phyloP scores from a whole-genome alignment of 2,888 invertebrate genomes.

The Microctonus hyperodae region DNA sequence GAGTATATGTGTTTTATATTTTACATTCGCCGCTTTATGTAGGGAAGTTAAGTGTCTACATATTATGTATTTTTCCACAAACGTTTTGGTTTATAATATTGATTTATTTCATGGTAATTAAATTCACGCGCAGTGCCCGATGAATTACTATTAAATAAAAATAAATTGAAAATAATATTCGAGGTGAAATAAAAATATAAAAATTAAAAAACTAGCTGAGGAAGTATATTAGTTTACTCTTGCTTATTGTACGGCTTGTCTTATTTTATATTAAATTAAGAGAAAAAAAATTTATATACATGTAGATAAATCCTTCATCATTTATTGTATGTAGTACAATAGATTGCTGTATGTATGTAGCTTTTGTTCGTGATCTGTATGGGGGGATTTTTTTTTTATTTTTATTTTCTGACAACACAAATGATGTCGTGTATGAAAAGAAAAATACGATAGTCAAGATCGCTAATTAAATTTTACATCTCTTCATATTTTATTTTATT shows the following conservation, averaged over 20 bases:
- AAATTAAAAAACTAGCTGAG: too few relatives aligned
- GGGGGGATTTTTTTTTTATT: not conserved
- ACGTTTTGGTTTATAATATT: not conserved
- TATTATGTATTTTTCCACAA: not conserved
- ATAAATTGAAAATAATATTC: not conserved
- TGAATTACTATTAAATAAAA: not conserved
- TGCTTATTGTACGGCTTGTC: not conserved
- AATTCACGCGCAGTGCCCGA: not conserved
- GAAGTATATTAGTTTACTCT: not conserved
- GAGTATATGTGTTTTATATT: not conserved
- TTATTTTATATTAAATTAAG: not conserved
- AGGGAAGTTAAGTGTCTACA: not conserved
- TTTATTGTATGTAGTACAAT: slow-evolving; percentile 1
- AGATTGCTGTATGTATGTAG: not conserved
- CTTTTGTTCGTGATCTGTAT: not conserved
- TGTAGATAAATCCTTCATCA: not conserved
- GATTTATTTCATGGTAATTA: not conserved
- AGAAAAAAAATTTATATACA: not conserved
- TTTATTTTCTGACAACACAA: not conserved
- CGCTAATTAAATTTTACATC: slow-evolving; percentile 28
- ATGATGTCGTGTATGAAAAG: not conserved
- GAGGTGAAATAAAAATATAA: too few relatives aligned
- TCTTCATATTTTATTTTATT: not conserved
- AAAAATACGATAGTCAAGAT: not conserved
- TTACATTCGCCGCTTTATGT: not conserved